Base-by-base conservation (phyloP, 2,113 vertebrate genomes). In the Spermophilus dauricus region DNA sequence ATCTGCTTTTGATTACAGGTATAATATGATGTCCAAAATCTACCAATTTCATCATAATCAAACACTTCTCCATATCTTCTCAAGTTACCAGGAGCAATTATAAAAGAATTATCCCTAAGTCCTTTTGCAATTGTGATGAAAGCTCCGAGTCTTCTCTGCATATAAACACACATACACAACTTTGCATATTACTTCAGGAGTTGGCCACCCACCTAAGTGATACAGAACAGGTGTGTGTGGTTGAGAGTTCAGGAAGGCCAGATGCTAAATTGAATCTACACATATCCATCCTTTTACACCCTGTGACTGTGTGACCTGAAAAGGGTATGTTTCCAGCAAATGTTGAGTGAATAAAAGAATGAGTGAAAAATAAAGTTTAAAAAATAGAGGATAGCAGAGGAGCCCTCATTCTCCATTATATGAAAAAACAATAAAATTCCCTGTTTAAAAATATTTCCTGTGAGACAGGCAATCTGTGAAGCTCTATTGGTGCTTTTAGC, bases 31-130 rank as follows among this genome's bases (percentile, higher is more conserved):
- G 10, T 88, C 22, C 90, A 94, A 94, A 87, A 75, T 82, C 45
- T 88, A 65, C 32, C 70, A 84, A 13, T 81, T 89, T 85, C 70
- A 89, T 20, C 18, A 78, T 32, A 95, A 88, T 94, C 48, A 85
- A 94, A 95, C 26, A 42, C 11, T 77, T 5, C 5, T 37, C 18
- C 14, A 11, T 61, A 56, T 73, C 28, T 85, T 67, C 13, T 96
- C 72, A 95, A 78, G 81, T 76, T 70, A 75, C 28, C 28, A 89
- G 39, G 3, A 94, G 39, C 8, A 91, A 86, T 94, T 83, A 63
- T 56, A 75, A 56, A 78, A 91, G 5, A 51, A 42, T 85, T 65
- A 63, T 72, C 48, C 34, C 16, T 84, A 58, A 37, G 39, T 14
- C 7, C 4, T 48, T 86, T 84, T 82, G 17, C 53, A 89, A 89